These are phyloP conservation scores for Enteromius afrohamiltoni DNA, from an alignment of 2,797 vertebrate species.

Conservation along the genomic window DNA sequence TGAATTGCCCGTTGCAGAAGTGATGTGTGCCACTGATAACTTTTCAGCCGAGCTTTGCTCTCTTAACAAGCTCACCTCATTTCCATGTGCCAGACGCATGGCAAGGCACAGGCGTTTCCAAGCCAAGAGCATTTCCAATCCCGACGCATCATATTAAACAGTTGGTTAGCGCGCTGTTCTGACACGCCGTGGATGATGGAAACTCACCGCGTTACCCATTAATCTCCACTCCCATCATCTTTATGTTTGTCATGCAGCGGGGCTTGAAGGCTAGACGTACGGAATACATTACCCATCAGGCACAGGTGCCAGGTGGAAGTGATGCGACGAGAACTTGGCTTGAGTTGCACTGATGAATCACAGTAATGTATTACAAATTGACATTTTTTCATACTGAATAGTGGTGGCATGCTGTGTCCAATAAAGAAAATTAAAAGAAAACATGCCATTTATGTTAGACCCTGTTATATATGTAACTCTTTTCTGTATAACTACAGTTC, in stretches of 20 bases:
- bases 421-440: neutral
- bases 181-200: constrained; percentile 65
- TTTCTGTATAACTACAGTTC: neutral
- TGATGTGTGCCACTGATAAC: constrained; percentile 59
- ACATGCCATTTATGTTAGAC: neutral
- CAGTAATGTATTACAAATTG: constrained; percentile 11
- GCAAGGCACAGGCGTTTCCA: constrained; percentile 19
- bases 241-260: constrained; percentile 58
- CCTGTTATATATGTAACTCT: neutral
- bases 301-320: constrained; percentile 31
- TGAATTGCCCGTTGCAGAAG: constrained; percentile 62
- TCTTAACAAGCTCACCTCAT: constrained; percentile 66
- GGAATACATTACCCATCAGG: constrained; percentile 56
- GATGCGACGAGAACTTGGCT: constrained; percentile 24
- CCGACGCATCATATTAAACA: constrained; percentile 63
- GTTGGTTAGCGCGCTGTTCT: constrained; percentile 60
- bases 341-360: constrained; percentile 30
- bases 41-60: constrained; percentile 50
- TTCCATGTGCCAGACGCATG: constrained; percentile 57
- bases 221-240: constrained; percentile 65
- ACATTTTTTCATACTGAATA: constrained; percentile 11
- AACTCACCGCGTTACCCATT: constrained; percentile 59
- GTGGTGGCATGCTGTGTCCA: neutral
- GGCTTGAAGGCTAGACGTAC: constrained; percentile 51
- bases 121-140: constrained; percentile 65